Evolutionary conservation across 2,797 vertebrate genomes (phyloP).

Genomic region (Nothura maculosa): DNA sequence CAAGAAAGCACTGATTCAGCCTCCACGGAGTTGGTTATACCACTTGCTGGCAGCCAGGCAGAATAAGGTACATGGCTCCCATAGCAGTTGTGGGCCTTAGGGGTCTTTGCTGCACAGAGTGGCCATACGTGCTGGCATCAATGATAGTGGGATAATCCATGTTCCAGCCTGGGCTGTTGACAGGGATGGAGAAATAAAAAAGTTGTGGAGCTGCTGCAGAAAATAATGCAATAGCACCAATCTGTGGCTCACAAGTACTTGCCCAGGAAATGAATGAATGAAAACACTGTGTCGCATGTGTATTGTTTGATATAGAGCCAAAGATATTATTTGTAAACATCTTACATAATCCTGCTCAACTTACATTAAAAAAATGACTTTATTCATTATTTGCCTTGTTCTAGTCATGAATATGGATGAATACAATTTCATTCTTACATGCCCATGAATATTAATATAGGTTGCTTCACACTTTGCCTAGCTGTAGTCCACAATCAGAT

Average conservation of each 20-base stretch:
- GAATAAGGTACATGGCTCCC: accelerated
- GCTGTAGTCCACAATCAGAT: neutral
- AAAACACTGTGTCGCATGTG: too few relatives aligned
- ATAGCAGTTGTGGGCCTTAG: neutral
- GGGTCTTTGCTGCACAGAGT: too few relatives aligned
- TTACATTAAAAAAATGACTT: neutral
- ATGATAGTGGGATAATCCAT: neutral
- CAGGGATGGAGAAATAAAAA: neutral
- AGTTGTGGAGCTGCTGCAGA: neutral
- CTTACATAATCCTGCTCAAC: neutral
- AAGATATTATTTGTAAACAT: neutral
- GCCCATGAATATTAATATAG: neutral
- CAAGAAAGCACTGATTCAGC: neutral
- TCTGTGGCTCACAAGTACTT: neutral
- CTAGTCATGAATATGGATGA: neutral
- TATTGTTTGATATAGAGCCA: neutral
- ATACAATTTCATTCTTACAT: neutral
- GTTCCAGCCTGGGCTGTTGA: neutral
- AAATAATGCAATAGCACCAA: neutral
- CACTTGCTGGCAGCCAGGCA: neutral
- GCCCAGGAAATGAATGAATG: neutral
- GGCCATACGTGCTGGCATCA: neutral
- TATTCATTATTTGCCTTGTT: neutral
- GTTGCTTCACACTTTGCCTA: neutral
- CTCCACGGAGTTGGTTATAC: neutral